Evolutionary conservation across 2,888 invertebrate genomes (phyloP).

Genomic region (Diaprepes abbreviatus): DNA sequence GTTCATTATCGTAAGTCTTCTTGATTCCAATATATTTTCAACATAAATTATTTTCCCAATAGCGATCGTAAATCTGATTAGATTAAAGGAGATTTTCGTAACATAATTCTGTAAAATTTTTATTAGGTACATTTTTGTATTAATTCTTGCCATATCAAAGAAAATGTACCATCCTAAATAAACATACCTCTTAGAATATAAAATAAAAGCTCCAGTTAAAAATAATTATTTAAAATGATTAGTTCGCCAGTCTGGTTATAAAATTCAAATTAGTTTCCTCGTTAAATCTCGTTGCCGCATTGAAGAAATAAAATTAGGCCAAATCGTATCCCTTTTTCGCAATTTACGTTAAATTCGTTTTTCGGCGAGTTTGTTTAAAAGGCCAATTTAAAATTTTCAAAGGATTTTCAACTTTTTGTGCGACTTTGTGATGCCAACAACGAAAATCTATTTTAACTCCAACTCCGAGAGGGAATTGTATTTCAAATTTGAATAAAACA

Average conservation of each 20-base stretch:
- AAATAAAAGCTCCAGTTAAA: not conserved
- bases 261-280: not conserved
- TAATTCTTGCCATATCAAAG: no score
- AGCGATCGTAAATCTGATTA: no score
- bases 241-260: not conserved
- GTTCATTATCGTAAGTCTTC: no score
- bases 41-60: no score
- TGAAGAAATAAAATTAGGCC: not conserved
- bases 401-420: not conserved
- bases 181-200: no score
- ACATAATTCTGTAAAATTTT: no score
- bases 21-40: no score
- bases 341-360: conserved; percentile 6
- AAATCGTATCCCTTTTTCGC: not conserved
- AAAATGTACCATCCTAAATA: not conserved
- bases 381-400: conserved; percentile 4
- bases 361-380: not conserved
- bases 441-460: not conserved
- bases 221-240: not conserved
- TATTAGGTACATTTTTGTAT: no score
- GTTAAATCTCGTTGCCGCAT: not conserved
- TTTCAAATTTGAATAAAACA: no score
- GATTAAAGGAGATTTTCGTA: no score
- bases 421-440: not conserved
- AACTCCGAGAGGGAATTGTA: no score